Percentiles rank a stretch among this genome's conserved stretches.
phyloP scores from a whole-genome alignment of 2,113 vertebrate genomes.

The Hyperopisus bebe region DNA sequence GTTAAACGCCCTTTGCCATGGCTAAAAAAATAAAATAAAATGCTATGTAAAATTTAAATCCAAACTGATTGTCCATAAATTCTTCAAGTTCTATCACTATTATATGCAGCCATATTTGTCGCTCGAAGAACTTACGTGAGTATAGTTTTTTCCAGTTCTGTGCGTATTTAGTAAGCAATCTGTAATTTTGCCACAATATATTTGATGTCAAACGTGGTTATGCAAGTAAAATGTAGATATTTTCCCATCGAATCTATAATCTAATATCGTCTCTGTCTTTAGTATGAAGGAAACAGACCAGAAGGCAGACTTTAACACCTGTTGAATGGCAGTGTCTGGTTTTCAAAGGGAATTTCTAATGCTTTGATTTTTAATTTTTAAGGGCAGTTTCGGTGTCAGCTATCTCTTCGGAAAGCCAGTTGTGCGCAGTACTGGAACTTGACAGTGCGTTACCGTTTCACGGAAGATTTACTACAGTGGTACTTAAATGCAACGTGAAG shows the following conservation, averaged over 20 bases:
- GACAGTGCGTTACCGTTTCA: background rate
- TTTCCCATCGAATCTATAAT: background rate
- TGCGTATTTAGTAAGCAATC: background rate
- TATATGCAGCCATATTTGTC: background rate
- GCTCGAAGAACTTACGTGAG: background rate
- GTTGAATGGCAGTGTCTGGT: slow-evolving; percentile 22
- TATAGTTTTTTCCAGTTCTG: background rate
- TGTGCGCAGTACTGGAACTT: background rate
- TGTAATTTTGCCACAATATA: background rate
- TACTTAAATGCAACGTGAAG: background rate
- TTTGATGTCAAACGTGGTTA: background rate
- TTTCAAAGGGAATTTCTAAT: background rate
- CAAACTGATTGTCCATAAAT: background rate
- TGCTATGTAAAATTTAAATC: background rate
- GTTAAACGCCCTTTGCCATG: background rate
- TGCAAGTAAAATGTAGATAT: background rate
- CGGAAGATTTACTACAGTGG: background rate
- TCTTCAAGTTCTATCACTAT: background rate
- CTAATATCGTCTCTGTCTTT: background rate
- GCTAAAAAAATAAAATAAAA: background rate
- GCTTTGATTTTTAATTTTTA: slow-evolving; percentile 6
- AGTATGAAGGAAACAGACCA: background rate
- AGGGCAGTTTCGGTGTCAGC: background rate
- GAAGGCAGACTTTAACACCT: slow-evolving; percentile 23
- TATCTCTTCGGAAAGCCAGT: background rate